phyloP scores from a whole-genome alignment of 2,888 invertebrate genomes.

The Andrena chrysosceles region DNA sequence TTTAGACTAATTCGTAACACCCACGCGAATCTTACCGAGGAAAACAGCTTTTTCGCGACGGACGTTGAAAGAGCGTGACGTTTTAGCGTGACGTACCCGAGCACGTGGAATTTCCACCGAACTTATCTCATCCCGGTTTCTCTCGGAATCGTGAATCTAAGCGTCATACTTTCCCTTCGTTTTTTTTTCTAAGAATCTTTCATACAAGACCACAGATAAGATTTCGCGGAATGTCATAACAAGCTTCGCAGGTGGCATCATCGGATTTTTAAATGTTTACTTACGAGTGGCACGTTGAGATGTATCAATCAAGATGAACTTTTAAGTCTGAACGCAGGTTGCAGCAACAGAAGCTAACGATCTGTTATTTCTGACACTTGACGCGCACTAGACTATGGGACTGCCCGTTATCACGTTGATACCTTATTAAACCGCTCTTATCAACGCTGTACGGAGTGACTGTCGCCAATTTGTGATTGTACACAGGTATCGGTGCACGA shows the following conservation, averaged over 20 bases:
- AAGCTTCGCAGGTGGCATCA: no score
- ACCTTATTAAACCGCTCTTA: neutral
- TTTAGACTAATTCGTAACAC: conserved; percentile 26
- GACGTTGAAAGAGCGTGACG: neutral
- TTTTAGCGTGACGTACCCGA: no score
- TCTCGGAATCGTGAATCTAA: no score
- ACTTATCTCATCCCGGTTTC: no score
- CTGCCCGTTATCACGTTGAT: neutral
- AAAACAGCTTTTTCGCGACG: conserved; percentile 5
- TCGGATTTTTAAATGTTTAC: neutral
- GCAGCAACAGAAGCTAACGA: neutral
- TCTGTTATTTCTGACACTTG: neutral
- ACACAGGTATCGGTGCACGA: neutral
- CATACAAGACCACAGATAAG: no score
- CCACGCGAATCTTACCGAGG: conserved; percentile 1
- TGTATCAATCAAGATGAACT: neutral
- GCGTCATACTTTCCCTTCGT: no score
- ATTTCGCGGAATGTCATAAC: no score
- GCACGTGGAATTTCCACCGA: no score
- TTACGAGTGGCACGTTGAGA: neutral
- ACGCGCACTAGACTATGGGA: neutral
- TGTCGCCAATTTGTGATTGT: neutral
- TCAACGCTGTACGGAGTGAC: neutral
- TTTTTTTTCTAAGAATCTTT: no score
- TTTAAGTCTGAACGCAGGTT: neutral